Evolutionary conservation across 2,888 invertebrate genomes (phyloP), one percentile per base, ranked within the genome.

Genomic region (Alviniconcha strummeri): DNA sequence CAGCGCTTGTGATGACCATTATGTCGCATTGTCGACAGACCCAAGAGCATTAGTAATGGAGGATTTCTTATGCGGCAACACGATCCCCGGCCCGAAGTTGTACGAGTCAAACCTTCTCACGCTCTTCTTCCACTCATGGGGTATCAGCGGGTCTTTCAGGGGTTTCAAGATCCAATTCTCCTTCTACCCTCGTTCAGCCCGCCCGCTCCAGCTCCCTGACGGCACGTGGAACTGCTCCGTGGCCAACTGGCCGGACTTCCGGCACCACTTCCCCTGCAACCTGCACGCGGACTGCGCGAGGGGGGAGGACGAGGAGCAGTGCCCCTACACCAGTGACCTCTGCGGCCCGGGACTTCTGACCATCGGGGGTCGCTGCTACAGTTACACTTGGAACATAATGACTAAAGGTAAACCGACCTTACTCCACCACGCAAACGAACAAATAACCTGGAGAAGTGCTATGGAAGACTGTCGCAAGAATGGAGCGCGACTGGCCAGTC

Each of bases 401-500:
- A 36, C 36, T 36, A 36, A 36, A 36, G 36, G 36, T 36, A 1
- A 36, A 1, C 36, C 3, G 0, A 36, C 36, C 36, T 3, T 3
- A 36, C 36, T 36, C 3, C 36, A 36, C 36, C 36, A 36, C 3
- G 36, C 0, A 36, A 36, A 36, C 3, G 36, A 36, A 36, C 36
- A 36, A 36, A 36, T 36, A 36, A 75, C 75, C 15, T 75, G 75
- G 75, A 75, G 17, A 7, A 5, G 9, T 7, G 75, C 75, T 3
- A 56, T 55, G 17, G 75, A 54, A 3, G 55, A 15, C 7, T 75
- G 75, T 36, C 55, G 75, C 17, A 15, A 2, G 75, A 17, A 17
- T 5, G 75, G 75, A 17, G 75, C 75, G 15, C 54, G 75, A 5
- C 54, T 75, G 75, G 75, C 75, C 75, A 75, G 75, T 17, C 75